Conservation (phyloP, 1,140 invertebrate species). For the Calosoma granatense region DNA sequence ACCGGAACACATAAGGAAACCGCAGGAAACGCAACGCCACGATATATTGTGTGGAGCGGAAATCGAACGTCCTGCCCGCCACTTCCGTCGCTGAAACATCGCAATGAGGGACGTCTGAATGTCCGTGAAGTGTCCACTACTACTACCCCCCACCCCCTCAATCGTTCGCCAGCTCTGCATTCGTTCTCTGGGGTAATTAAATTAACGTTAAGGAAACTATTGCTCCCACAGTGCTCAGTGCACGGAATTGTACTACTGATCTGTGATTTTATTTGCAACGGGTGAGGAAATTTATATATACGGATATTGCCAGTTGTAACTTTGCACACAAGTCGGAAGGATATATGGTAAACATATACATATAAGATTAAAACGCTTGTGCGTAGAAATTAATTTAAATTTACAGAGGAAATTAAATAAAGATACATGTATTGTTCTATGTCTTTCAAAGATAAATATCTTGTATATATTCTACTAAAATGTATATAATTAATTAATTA, state of each 20-base stretch:
- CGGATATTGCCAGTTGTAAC: too few relatives aligned
- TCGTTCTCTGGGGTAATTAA: neutral
- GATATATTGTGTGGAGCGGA: neutral
- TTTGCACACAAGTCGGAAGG: too few relatives aligned
- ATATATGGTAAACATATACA: too few relatives aligned
- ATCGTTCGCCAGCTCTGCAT: neutral
- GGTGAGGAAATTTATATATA: too few relatives aligned
- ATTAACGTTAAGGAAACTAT: neutral
- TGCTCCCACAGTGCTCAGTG: neutral
- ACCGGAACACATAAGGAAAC: conserved; percentile 2
- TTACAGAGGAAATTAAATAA: too few relatives aligned
- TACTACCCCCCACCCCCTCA: neutral
- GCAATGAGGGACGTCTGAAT: neutral
- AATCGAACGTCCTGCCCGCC: conserved; percentile 2
- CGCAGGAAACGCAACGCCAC: neutral
- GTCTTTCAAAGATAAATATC: too few relatives aligned
- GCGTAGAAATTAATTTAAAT: too few relatives aligned
- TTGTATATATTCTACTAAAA: too few relatives aligned
- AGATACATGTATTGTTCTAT: too few relatives aligned
- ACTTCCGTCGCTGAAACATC: neutral
- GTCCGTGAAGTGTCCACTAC: neutral
- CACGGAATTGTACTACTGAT: neutral
- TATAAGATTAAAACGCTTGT: too few relatives aligned
- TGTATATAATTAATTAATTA: too few relatives aligned
- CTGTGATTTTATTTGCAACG: neutral